Conservation (phyloP, 2,888 invertebrate species). For the Alloplasta piceator region DNA sequence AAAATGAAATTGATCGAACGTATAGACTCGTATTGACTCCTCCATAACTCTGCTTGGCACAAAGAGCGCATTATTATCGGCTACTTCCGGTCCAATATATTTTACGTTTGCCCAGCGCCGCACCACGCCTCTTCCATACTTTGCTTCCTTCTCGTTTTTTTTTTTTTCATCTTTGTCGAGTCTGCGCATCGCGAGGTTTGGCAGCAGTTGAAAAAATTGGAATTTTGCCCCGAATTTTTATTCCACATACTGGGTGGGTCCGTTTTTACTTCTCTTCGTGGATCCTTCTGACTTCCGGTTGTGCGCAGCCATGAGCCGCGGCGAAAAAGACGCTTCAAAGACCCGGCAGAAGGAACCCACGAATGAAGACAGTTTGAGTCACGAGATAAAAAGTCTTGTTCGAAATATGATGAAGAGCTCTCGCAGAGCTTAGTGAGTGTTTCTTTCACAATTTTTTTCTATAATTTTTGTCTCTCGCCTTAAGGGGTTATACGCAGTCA, state of each 20-base stretch:
- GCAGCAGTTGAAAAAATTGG: slow-evolving; percentile 77
- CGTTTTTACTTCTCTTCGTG: not conserved
- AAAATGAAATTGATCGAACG: too few species aligned
- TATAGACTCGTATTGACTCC: too few species aligned
- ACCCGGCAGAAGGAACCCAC: too few species aligned
- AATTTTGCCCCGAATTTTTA: slow-evolving; percentile 54
- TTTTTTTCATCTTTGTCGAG: slow-evolving; percentile 59
- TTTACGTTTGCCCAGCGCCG: slow-evolving; percentile 35
- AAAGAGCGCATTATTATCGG: slow-evolving; percentile 69
- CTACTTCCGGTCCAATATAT: slow-evolving; percentile 69
- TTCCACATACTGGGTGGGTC: slow-evolving; percentile 24
- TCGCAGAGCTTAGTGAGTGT: too few species aligned
- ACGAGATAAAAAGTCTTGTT: too few species aligned
- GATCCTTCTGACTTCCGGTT: too few species aligned
- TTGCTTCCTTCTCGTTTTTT: slow-evolving; percentile 8
- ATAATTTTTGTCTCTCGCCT: too few species aligned
- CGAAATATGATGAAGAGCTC: too few species aligned
- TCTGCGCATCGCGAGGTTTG: slow-evolving; percentile 75
- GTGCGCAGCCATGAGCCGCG: not conserved
- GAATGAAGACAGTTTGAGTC: too few species aligned
- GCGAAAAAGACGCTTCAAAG: not conserved
- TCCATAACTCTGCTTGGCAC: slow-evolving; percentile 21
- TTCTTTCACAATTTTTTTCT: too few species aligned
- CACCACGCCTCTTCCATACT: slow-evolving; percentile 70
- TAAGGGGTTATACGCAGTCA: too few species aligned